phyloP scores from a whole-genome alignment of 2,113 vertebrate species.

The Scolopax mira region DNA sequence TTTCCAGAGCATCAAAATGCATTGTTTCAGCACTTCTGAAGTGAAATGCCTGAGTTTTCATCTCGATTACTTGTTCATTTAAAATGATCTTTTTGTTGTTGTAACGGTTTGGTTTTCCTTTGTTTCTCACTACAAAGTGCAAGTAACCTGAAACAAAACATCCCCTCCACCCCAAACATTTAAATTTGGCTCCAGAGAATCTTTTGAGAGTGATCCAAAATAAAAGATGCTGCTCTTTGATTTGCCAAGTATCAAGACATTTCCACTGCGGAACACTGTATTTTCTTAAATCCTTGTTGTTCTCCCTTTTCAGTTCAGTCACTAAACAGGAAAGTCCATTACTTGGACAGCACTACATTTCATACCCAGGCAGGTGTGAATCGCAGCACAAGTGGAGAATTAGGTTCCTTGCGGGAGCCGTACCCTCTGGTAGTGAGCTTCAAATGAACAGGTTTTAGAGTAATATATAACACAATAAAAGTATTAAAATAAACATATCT shows the following conservation, averaged over 20 bases:
- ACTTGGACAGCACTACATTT: neutral
- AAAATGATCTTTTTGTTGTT: neutral
- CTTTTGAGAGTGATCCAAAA: neutral
- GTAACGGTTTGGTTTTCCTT: neutral
- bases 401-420: neutral
- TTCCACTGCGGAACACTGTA: neutral
- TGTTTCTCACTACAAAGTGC: constrained; percentile 55
- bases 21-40: neutral
- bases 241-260: neutral
- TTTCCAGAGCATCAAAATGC: neutral
- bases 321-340: neutral
- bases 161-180: neutral
- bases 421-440: constrained; percentile 4
- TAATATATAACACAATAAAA: neutral
- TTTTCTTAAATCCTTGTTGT: neutral
- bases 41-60: neutral
- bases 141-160: constrained; percentile 24
- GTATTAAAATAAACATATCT: constrained; percentile 45
- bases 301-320: neutral
- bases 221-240: neutral
- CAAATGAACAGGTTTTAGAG: neutral
- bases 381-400: neutral
- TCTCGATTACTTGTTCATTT: neutral
- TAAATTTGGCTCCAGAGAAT: neutral
- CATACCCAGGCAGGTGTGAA: neutral